These are phyloP conservation scores for Pissodes strobi DNA, from an alignment of 1,140 invertebrate species.

Conservation along the genomic window DNA sequence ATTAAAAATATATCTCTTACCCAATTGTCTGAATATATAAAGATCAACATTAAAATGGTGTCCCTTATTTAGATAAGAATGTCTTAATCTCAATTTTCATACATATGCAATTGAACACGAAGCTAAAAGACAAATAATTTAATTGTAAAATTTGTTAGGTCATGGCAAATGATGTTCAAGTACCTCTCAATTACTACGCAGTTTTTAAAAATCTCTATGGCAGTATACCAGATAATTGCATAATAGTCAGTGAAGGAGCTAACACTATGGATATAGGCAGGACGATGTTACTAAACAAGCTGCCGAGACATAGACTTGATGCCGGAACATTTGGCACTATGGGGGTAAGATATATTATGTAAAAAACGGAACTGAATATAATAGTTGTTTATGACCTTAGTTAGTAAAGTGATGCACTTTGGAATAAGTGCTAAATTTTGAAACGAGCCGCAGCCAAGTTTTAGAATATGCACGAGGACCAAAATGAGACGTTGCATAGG, in stretches of 20 bases:
- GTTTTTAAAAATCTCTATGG: conserved; percentile 83
- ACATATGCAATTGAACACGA: no score
- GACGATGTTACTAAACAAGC: conserved; percentile 80
- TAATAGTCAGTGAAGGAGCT: conserved; percentile 97
- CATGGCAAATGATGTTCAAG: conserved; percentile 66
- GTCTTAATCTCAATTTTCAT: no score
- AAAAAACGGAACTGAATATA: background rate
- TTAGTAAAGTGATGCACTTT: no score
- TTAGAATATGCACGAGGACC: no score
- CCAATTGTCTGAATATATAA: no score
- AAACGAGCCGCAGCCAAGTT: no score
- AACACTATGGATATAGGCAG: conserved; percentile 99
- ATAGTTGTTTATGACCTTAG: no score
- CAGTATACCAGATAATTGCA: conserved; percentile 75
- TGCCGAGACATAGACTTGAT: conserved; percentile 84
- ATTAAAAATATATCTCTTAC: no score
- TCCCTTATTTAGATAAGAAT: conserved; percentile 8
- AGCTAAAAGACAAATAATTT: no score
- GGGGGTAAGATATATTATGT: conserved; percentile 65
- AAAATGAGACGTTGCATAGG: no score
- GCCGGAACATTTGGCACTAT: conserved; percentile 96
- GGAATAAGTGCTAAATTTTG: no score
- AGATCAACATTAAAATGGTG: background rate
- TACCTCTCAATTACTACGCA: conserved; percentile 91
- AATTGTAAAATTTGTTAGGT: no score